These are phyloP conservation scores for Tokudaia tokunoshimensis DNA, from an alignment of 2,797 vertebrate genomes.

Conservation along the genomic window DNA sequence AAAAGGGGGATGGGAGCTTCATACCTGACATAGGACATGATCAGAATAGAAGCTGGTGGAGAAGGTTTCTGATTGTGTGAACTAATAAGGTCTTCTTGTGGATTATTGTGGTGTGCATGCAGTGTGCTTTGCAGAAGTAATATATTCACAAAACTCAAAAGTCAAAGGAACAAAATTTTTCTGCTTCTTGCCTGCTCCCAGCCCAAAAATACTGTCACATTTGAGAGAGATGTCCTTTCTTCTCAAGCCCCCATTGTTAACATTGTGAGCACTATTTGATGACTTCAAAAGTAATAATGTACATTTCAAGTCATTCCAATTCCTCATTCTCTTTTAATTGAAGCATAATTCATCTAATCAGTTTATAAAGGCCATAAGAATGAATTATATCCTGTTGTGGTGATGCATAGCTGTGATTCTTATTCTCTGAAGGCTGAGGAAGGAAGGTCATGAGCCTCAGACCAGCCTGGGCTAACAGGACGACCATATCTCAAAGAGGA, in stretches of 20 bases:
- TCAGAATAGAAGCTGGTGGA: not conserved
- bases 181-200: not conserved
- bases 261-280: not conserved
- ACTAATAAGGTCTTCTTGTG: constrained; percentile 5
- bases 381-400: not conserved
- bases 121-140: not conserved
- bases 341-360: not conserved
- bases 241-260: not conserved
- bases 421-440: not conserved
- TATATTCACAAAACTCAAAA: constrained; percentile 21
- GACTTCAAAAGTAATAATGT: not conserved
- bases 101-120: not conserved
- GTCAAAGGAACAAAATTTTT: constrained; percentile 3
- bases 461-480: not conserved
- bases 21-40: not conserved
- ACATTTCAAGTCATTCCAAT: not conserved
- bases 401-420: not conserved
- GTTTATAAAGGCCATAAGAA: not conserved
- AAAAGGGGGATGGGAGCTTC: not conserved
- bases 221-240: not conserved
- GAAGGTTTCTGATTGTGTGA: not conserved
- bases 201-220: not conserved
- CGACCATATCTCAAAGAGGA: not conserved
- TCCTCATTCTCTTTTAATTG: not conserved
- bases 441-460: not conserved